Evolutionary conservation across 2,888 invertebrate genomes (phyloP), one percentile per base, ranked within the genome.

Genomic region (Oligia latruncula): DNA sequence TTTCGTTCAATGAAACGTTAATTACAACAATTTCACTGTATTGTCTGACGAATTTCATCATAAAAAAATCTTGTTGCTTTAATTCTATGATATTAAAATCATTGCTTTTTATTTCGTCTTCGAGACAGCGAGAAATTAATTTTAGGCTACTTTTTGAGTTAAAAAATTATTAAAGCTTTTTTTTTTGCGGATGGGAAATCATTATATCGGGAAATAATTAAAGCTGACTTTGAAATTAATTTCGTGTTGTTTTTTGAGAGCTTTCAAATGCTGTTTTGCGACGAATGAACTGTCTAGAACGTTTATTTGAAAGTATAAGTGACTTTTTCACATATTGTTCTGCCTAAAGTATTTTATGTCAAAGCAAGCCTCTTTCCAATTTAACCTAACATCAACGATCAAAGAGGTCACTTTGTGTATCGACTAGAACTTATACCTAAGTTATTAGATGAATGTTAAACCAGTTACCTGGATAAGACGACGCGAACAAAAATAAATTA

Each of bases 21-120:
- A 90, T 90, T 87, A 89, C 81, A 72, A 85, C 58, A 55, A 86
- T 83, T 86, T 87, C 71, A 60, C 52, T 29, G 46, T 62, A 66
- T 71, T 68, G 77, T 78, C 60, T 52, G 46, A 46, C 68, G 55
- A 29, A 29, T 29, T 29, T 29, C 29, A 29, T 29, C 1, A 29
- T 29, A 29, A 29, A 29, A 29, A 29, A 29, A 29, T 29, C 29
- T 29, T 29, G 29, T 29, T 29, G 29, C 29, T 29, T 29, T 29
- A 29, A 29, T 29, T 29, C 29, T 29, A 29, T 29, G 29, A 29
- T 29, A 29, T 29, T 29, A 29, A 29, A 29, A 29, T 58, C 1
- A 71, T 40, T 64, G 35, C 0, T 40, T 66, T 80, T 46, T 29
- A 46, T 60, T 43, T 74, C 35, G n/a, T 68, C 67, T 68, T 77